A percentile compares a stretch with the other conserved stretches of the same genome.
phyloP scores from a whole-genome alignment of 2,113 vertebrate species.

The Cryptomyrus ogoouensis region DNA sequence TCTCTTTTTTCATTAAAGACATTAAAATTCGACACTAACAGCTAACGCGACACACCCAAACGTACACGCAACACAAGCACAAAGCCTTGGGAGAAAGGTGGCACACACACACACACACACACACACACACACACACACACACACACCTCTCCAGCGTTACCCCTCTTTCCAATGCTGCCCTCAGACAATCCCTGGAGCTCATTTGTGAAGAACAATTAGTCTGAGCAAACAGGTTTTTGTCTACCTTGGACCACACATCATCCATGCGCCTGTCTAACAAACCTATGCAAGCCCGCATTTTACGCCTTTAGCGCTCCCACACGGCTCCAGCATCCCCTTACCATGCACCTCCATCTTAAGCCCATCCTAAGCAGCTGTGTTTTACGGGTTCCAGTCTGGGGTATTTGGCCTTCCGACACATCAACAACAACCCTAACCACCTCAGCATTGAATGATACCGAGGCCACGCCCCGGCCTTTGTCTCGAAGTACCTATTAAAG shows the following conservation, averaged over 20 bases:
- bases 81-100: constrained; percentile 36
- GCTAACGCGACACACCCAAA: constrained; percentile 45
- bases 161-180: background rate
- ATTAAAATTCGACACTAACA: constrained; percentile 53
- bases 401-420: background rate
- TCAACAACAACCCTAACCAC: background rate
- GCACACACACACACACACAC: constrained; percentile 34
- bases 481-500: constrained; percentile 38
- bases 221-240: background rate
- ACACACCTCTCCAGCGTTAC: constrained; percentile 30
- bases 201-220: background rate
- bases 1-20: constrained; percentile 43
- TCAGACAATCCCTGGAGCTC: background rate
- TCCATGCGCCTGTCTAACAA: background rate
- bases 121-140: constrained; percentile 18
- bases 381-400: background rate
- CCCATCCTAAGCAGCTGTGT: background rate
- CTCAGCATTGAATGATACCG: background rate
- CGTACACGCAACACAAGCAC: constrained; percentile 48
- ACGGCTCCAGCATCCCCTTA: background rate
- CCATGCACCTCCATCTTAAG: background rate
- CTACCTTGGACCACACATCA: background rate
- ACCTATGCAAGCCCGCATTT: background rate
- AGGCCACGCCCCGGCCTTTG: constrained; percentile 24
- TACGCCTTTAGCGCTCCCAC: background rate